A percentile compares a stretch with the other conserved stretches of the same genome.
Evolutionary conservation across 2,113 vertebrate genomes (phyloP).

Genomic region (Cnemophilus loriae): DNA sequence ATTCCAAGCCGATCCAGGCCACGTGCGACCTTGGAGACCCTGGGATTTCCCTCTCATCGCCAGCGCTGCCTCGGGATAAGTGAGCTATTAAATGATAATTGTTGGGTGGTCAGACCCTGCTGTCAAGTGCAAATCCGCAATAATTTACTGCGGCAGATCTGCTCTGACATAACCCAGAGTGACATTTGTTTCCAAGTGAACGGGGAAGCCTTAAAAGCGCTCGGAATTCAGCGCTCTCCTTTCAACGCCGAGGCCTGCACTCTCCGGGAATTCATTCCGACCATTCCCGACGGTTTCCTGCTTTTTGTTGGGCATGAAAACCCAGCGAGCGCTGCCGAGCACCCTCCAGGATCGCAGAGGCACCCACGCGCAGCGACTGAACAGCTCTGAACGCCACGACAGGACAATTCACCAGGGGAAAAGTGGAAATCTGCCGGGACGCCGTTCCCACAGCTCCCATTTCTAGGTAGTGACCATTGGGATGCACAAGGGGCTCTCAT

Average conservation of each 20-base stretch:
- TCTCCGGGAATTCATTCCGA: neutral
- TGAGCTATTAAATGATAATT: neutral
- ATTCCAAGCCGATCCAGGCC: neutral
- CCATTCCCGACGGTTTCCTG: neutral
- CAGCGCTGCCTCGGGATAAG: neutral
- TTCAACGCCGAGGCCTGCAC: rapidly evolving
- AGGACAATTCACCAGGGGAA: neutral
- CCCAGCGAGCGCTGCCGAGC: neutral
- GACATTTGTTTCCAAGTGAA: neutral
- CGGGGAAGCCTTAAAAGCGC: neutral
- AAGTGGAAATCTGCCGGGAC: neutral
- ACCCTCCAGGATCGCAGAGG: neutral
- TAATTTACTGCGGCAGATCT: neutral
- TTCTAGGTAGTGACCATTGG: slow-evolving; percentile 19
- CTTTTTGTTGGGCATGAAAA: neutral
- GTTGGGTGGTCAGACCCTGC: neutral
- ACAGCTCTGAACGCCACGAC: neutral
- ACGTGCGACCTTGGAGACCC: neutral
- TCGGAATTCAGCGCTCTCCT: neutral
- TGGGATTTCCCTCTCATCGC: neutral
- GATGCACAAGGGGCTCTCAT: slow-evolving; percentile 52
- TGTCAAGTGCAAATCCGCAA: rapidly evolving
- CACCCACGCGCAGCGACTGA: rapidly evolving
- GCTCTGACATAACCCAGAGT: neutral
- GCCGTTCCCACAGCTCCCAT: slow-evolving; percentile 7